These are phyloP conservation scores for Xerus inauris DNA, from an alignment of 2,113 vertebrate genomes.

Conservation along the genomic window DNA sequence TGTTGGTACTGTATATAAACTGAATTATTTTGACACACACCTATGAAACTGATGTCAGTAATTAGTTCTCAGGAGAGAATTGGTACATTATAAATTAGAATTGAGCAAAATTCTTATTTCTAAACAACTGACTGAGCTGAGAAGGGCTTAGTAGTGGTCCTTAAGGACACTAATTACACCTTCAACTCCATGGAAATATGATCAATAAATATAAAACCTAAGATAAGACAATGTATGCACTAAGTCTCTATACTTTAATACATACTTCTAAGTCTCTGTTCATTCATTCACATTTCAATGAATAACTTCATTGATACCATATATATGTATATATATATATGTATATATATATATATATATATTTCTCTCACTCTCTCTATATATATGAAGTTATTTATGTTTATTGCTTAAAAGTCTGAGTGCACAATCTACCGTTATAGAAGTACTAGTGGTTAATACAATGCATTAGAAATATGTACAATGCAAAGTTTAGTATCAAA, in stretches of 20 bases:
- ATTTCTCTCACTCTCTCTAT: too few species aligned
- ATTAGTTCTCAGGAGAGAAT: not conserved
- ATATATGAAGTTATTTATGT: slow-evolving; percentile 89
- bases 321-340: too few species aligned
- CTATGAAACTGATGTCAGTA: not conserved
- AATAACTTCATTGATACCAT: not conserved
- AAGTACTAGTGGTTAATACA: slow-evolving; percentile 91
- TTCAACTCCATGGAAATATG: not conserved
- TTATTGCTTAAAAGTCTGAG: slow-evolving; percentile 93
- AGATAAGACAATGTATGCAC: not conserved
- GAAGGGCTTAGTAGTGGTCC: not conserved
- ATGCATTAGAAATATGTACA: slow-evolving; percentile 93
- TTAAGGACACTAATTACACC: not conserved
- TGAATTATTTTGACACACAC: not conserved
- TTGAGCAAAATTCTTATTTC: too few species aligned
- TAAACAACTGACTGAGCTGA: not conserved
- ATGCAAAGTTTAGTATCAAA: slow-evolving; percentile 93
- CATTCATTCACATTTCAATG: not conserved
- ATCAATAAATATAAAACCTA: not conserved
- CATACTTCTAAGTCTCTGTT: not conserved
- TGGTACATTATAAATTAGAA: not conserved
- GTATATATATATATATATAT: too few species aligned
- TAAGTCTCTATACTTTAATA: not conserved
- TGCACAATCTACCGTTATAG: slow-evolving; percentile 92
- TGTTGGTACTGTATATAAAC: not conserved